A percentile compares a stretch with the other conserved stretches of the same genome.
Evolutionary conservation across 2,113 vertebrate species (phyloP).

Genomic region (Bos javanicus): DNA sequence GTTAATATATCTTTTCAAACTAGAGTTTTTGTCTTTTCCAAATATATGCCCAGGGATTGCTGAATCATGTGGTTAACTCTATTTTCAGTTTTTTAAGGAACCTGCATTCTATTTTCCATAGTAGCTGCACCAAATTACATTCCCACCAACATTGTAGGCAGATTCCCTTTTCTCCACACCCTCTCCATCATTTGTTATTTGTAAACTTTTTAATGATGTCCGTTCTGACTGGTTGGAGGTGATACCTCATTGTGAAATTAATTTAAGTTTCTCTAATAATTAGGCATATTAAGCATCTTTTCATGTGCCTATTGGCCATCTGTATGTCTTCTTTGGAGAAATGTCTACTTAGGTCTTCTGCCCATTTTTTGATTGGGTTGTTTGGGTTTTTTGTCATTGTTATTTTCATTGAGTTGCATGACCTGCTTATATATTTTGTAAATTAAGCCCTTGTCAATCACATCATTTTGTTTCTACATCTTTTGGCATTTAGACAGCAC

Average conservation of each 20-base stretch:
- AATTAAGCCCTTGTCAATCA: not conserved
- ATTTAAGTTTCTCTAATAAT: not conserved
- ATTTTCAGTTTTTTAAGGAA: not conserved
- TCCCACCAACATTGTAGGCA: not conserved
- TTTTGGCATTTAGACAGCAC: not conserved
- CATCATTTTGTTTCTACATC: not conserved
- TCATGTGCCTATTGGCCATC: not conserved
- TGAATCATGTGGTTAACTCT: not conserved
- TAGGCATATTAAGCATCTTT: not conserved
- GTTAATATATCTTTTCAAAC: not conserved
- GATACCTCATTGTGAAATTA: not conserved
- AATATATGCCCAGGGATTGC: not conserved
- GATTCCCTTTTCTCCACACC: not conserved
- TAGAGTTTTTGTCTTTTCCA: not conserved
- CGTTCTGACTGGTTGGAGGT: not conserved
- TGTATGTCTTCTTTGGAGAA: not conserved
- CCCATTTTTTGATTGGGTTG: not conserved
- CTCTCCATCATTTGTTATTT: not conserved
- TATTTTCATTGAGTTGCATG: not conserved
- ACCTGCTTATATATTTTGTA: not conserved
- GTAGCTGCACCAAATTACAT: not conserved
- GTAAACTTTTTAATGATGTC: not conserved
- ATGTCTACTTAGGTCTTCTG: not conserved
- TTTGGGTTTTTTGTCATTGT: not conserved
- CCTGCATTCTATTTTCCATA: not conserved